phyloP scores from a whole-genome alignment of 2,113 vertebrate genomes.

The Gallinago media region DNA sequence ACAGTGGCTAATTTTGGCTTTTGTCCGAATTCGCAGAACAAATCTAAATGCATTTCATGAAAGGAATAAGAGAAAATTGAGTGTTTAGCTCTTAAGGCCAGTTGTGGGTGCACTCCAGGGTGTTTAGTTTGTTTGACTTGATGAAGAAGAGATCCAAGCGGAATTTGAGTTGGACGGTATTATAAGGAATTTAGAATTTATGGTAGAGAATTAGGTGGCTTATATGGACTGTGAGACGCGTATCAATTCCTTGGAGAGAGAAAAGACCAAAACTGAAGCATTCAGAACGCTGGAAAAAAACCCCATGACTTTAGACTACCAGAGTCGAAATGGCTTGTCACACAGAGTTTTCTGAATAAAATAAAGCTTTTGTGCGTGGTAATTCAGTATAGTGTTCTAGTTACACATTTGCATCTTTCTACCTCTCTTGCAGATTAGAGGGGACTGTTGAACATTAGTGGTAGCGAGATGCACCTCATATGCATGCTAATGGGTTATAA shows the following conservation, averaged over 20 bases:
- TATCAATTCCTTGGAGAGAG: background rate
- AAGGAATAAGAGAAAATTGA: background rate
- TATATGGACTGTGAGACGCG: rapidly evolving
- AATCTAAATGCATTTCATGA: background rate
- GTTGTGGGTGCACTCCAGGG: background rate
- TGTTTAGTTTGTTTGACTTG: background rate
- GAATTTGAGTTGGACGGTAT: background rate
- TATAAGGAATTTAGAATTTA: background rate
- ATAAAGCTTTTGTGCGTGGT: background rate
- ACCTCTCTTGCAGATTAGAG: background rate
- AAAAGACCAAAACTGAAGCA: background rate
- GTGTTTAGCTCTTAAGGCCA: background rate
- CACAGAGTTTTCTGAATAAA: background rate
- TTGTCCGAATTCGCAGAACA: background rate
- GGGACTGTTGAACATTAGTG: background rate
- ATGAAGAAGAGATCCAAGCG: background rate
- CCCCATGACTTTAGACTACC: background rate
- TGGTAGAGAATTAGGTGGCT: background rate
- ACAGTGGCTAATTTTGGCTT: background rate
- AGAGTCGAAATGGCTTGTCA: background rate
- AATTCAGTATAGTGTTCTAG: background rate
- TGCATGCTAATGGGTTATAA: background rate
- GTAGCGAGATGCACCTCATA: background rate
- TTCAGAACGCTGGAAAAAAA: background rate
- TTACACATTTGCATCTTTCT: background rate